phyloP scores from a whole-genome alignment of 2,113 vertebrate species.

The Arvicanthis niloticus region DNA sequence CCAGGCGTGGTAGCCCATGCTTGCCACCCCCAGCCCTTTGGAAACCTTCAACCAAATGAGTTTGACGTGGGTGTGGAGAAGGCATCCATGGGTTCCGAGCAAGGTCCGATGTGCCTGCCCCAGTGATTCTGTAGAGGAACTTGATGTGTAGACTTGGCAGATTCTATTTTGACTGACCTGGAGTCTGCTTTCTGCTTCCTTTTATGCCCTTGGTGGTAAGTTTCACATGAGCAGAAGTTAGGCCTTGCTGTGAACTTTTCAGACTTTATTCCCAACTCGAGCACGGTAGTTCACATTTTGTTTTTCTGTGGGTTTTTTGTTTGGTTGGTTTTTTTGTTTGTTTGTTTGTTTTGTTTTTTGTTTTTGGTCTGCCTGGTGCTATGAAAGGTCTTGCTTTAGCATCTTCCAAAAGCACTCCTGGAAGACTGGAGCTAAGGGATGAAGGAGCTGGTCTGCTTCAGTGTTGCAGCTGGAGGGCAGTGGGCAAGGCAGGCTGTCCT shows the following conservation, averaged over 20 bases:
- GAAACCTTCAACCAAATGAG: background rate
- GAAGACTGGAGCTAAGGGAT: background rate
- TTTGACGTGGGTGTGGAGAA: background rate
- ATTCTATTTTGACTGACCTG: conserved; percentile 68
- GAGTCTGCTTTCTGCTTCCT: conserved; percentile 69
- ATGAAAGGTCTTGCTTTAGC: background rate
- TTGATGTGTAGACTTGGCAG: conserved; percentile 64
- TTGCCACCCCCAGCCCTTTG: background rate
- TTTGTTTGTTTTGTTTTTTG: too few species aligned
- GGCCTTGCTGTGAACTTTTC: background rate
- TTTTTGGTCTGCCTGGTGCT: rapidly evolving
- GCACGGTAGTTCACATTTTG: background rate
- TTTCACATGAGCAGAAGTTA: conserved; percentile 2
- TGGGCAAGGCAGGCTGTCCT: background rate
- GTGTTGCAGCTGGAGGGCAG: background rate
- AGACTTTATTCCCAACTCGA: background rate
- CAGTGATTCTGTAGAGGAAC: conserved; percentile 58
- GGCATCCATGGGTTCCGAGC: background rate
- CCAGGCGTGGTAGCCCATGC: background rate
- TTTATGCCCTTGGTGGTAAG: conserved; percentile 33
- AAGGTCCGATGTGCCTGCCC: background rate
- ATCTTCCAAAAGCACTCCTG: background rate
- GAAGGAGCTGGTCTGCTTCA: background rate
- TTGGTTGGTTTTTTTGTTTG: too few species aligned
- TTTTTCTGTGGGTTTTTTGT: too few species aligned